Conservation (phyloP, 2,888 invertebrate species). For the Aelia acuminata region DNA sequence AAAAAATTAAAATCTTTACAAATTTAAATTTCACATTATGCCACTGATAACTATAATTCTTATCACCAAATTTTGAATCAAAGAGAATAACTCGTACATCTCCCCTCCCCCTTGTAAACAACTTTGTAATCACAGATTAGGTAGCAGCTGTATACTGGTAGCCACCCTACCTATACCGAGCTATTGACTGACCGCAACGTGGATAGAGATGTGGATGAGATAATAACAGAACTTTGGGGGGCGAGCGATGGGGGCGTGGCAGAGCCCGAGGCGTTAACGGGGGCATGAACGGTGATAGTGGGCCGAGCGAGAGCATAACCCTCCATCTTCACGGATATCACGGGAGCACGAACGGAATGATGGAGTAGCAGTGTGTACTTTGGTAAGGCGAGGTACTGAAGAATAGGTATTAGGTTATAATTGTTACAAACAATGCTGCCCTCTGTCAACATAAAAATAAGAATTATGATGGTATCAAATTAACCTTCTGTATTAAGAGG, state of each 20-base stretch:
- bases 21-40: too few species aligned
- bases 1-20: too few species aligned
- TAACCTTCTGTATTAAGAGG: too few species aligned
- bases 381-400: not conserved
- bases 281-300: not conserved
- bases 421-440: too few species aligned
- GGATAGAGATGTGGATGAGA: not conserved
- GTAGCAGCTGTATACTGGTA: not conserved
- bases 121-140: not conserved
- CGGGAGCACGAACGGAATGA: not conserved
- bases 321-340: not conserved
- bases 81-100: not conserved
- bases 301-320: not conserved
- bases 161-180: not conserved
- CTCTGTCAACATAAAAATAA: too few species aligned
- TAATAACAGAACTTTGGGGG: not conserved
- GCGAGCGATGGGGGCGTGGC: not conserved
- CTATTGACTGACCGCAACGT: not conserved
- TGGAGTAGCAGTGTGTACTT: not conserved
- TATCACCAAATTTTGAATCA: too few species aligned
- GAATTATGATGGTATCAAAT: too few species aligned
- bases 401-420: not conserved
- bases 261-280: conserved; percentile 18
- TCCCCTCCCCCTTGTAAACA: not conserved
- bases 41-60: too few species aligned